A percentile compares a stretch with the other conserved stretches of the same genome.
phyloP scores from a whole-genome alignment of 1,140 invertebrate species.

The Antheraea pernyi region DNA sequence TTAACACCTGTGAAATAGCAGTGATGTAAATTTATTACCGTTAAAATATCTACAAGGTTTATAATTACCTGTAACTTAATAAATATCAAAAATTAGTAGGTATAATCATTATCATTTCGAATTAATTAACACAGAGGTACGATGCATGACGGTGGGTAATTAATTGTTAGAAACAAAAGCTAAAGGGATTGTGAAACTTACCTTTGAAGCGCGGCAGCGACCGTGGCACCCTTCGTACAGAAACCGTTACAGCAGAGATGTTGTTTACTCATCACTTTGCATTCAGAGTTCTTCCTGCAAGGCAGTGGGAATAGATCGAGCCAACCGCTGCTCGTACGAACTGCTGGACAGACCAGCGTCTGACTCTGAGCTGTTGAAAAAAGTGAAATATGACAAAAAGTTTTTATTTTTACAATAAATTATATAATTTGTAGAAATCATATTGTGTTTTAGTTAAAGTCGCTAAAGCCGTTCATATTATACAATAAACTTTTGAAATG shows the following conservation, averaged over 20 bases:
- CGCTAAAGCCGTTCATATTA: too few relatives aligned
- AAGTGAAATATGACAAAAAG: not conserved
- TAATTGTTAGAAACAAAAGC: conserved; percentile 4
- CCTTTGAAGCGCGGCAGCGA: conserved; percentile 41
- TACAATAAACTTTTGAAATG: too few relatives aligned
- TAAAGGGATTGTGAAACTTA: conserved; percentile 30
- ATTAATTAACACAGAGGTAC: not conserved
- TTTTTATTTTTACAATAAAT: not conserved
- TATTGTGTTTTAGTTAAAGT: too few relatives aligned
- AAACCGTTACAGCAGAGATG: conserved; percentile 72
- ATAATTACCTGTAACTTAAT: too few relatives aligned
- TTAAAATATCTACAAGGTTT: too few relatives aligned
- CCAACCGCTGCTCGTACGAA: conserved; percentile 70
- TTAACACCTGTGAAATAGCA: too few relatives aligned
- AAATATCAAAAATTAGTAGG: not conserved
- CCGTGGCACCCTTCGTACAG: conserved; percentile 66
- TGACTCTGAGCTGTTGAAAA: conserved; percentile 43
- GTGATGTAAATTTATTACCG: too few relatives aligned
- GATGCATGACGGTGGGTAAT: not conserved
- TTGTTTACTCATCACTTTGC: conserved; percentile 64
- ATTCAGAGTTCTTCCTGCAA: conserved; percentile 65
- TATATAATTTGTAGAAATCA: too few relatives aligned
- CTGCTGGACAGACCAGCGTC: conserved; percentile 59
- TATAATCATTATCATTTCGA: not conserved
- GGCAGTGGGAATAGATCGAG: conserved; percentile 74